Percentiles rank a stretch among this genome's conserved stretches.
Conservation (phyloP, 92 coral and sea anemone genomes). For the Bergia sp. region DNA sequence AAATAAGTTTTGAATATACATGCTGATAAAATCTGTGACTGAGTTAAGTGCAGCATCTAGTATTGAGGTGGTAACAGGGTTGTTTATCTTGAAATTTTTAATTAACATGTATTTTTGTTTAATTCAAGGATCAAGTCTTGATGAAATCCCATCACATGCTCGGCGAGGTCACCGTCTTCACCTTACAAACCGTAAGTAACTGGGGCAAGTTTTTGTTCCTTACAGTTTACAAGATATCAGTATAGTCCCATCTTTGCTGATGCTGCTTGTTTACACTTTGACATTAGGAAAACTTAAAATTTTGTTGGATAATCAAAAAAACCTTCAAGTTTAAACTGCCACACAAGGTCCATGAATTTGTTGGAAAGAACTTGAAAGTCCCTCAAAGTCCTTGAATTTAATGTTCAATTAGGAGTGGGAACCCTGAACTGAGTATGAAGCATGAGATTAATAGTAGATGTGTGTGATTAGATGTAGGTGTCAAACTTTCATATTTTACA, state of each 20-base stretch:
- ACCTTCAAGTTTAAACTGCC: too few species aligned
- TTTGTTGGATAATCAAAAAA: too few species aligned
- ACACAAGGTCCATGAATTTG: too few species aligned
- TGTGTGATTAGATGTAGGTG: too few species aligned
- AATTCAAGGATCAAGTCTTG: conserved; percentile 37
- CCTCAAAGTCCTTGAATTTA: too few species aligned
- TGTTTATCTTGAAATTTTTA: not conserved
- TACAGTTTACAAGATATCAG: not conserved
- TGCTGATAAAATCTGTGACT: not conserved
- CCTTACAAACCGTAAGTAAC: conserved; percentile 36
- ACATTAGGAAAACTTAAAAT: too few species aligned
- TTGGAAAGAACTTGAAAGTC: too few species aligned
- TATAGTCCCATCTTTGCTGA: not conserved
- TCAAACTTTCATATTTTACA: too few species aligned
- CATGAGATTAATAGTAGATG: too few species aligned
- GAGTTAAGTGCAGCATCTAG: not conserved
- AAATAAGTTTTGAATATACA: not conserved
- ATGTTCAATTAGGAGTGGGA: too few species aligned
- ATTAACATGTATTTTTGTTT: not conserved
- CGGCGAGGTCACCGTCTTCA: conserved; percentile 40
- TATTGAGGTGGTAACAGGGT: not conserved
- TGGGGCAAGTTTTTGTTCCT: not conserved
- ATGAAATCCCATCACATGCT: conserved; percentile 48
- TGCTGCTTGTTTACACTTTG: too few species aligned
- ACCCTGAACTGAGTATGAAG: too few species aligned